Evolutionary conservation across 2,113 vertebrate genomes (phyloP).

Genomic region (Sarotherodon lohbergeri): DNA sequence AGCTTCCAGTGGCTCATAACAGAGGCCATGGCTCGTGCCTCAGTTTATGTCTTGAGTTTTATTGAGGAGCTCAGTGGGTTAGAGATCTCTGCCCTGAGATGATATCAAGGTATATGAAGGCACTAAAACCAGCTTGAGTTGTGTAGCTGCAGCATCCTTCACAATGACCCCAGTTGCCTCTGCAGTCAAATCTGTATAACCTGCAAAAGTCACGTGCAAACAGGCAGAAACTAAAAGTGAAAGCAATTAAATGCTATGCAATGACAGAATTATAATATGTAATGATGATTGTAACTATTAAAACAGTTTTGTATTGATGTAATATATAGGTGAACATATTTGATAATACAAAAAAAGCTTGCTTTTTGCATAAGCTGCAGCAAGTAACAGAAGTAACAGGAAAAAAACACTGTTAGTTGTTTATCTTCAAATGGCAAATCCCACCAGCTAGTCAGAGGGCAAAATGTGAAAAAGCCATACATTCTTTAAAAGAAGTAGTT

Average conservation of each 20-base stretch:
- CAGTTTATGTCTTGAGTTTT: conserved; percentile 7
- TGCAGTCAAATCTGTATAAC: not conserved
- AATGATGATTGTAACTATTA: not conserved
- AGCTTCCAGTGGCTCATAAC: not conserved
- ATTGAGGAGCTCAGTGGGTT: not conserved
- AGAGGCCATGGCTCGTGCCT: not conserved
- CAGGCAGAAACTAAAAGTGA: not conserved
- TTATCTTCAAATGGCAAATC: not conserved
- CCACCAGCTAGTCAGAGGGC: not conserved
- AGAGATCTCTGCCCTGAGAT: conserved; percentile 14
- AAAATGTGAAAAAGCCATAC: not conserved
- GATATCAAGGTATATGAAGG: not conserved
- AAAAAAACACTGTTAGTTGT: not conserved
- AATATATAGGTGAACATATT: not conserved
- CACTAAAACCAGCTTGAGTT: not conserved
- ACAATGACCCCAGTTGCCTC: not conserved
- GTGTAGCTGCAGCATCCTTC: not conserved
- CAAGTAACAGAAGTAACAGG: not conserved
- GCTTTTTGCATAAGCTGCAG: not conserved
- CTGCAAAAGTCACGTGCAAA: not conserved
- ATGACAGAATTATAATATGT: not conserved
- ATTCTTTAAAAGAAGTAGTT: not conserved
- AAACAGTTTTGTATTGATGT: not conserved
- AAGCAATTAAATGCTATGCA: not conserved
- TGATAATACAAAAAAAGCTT: not conserved